These are phyloP conservation scores for Pavo muticus DNA, from an alignment of 2,113 vertebrate genomes.

Conservation along the genomic window DNA sequence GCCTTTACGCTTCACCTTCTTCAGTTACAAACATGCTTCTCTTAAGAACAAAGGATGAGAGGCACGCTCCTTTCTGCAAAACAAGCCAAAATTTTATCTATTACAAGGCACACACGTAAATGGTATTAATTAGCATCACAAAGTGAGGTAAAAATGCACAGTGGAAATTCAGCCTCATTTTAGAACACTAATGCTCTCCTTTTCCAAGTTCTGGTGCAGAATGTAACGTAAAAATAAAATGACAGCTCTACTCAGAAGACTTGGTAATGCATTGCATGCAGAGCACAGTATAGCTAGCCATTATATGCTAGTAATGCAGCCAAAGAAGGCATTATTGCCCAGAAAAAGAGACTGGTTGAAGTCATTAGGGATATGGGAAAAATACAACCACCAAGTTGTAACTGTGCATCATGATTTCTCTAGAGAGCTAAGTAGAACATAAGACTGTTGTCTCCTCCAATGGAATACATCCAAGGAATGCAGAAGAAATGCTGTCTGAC, in stretches of 20 bases:
- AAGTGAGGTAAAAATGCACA: background rate
- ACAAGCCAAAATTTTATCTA: background rate
- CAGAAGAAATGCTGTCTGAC: background rate
- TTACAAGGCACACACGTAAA: background rate
- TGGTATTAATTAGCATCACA: background rate
- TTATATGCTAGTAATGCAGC: background rate
- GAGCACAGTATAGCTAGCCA: background rate
- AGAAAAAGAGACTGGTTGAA: background rate
- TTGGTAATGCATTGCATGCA: background rate
- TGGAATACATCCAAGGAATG: background rate
- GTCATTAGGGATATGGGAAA: background rate
- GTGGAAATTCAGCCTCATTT: background rate
- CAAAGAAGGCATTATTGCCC: constrained; percentile 4
- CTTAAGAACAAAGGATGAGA: background rate
- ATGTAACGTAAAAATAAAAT: constrained; percentile 9
- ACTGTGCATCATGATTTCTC: background rate
- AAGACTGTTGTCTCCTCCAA: background rate
- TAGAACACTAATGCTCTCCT: background rate
- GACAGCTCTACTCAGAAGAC: background rate
- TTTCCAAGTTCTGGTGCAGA: background rate
- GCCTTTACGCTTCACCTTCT: background rate
- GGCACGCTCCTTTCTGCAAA: background rate
- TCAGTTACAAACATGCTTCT: background rate
- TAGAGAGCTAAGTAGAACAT: background rate
- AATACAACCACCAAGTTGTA: background rate